These are phyloP conservation scores for Epizoanthus ramosus DNA, from an alignment of 92 coral and sea anemone species.

Conservation along the genomic window DNA sequence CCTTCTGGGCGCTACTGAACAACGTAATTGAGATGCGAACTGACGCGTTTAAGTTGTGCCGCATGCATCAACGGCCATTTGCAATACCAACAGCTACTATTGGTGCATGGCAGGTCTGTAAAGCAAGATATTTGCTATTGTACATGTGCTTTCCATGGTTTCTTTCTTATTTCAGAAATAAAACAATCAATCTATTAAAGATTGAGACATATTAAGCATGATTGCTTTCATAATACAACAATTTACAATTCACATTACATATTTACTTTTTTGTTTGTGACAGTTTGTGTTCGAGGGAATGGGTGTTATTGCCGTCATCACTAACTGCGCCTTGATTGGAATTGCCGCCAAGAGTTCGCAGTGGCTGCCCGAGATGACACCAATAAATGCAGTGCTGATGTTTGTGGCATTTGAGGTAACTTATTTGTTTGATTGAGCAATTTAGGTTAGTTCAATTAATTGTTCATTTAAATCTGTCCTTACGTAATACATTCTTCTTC, in stretches of 20 bases:
- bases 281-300: slow-evolving; percentile 93
- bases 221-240: too few relatives aligned
- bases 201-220: too few relatives aligned
- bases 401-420: slow-evolving; percentile 94
- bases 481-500: background rate
- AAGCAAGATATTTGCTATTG: too few relatives aligned
- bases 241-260: slow-evolving; percentile 8
- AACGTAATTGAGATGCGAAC: slow-evolving; percentile 95
- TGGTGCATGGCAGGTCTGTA: slow-evolving; percentile 98
- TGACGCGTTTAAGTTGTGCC: slow-evolving; percentile 95
- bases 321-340: slow-evolving; percentile 98
- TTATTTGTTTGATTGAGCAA: background rate
- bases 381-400: slow-evolving; percentile 86
- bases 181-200: too few relatives aligned
- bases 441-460: too few relatives aligned
- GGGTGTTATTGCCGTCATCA: slow-evolving; percentile 91
- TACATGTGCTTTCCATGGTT: too few relatives aligned
- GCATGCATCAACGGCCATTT: slow-evolving; percentile 91
- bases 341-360: slow-evolving; percentile 86
- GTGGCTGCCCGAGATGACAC: slow-evolving; percentile 96
- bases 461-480: too few relatives aligned
- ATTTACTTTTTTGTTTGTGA: slow-evolving; percentile 25
- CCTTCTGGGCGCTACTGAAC: slow-evolving; percentile 96
- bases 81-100: slow-evolving; percentile 84
- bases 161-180: too few relatives aligned